These are phyloP conservation scores for Hypothenemus hampei DNA, from an alignment of 1,140 invertebrate genomes.

Conservation along the genomic window DNA sequence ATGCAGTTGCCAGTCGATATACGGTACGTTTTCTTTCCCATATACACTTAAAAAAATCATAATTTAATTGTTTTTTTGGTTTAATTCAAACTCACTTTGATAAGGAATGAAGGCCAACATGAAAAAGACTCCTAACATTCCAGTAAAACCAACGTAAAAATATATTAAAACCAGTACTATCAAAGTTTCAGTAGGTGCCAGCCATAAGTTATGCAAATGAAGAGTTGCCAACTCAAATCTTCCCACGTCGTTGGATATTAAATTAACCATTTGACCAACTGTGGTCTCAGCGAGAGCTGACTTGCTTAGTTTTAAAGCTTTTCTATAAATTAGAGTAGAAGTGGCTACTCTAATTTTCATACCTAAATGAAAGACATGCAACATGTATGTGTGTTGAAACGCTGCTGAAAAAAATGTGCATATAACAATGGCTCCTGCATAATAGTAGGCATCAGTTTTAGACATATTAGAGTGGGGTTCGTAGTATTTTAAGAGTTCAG, in stretches of 20 bases:
- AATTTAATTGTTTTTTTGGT: background rate
- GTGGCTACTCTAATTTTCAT: conserved; percentile 78
- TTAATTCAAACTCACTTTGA: conserved; percentile 55
- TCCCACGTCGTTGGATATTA: conserved; percentile 78
- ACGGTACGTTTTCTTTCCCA: conserved; percentile 51
- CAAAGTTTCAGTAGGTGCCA: conserved; percentile 70
- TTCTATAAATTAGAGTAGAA: conserved; percentile 77
- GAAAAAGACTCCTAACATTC: conserved; percentile 70
- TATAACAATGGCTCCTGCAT: conserved; percentile 64
- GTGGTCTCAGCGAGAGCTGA: conserved; percentile 71
- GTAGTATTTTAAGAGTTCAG: conserved; percentile 24
- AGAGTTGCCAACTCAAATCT: conserved; percentile 62
- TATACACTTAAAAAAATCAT: conserved; percentile 18
- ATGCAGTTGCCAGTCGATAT: conserved; percentile 53
- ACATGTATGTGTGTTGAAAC: conserved; percentile 73
- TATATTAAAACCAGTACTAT: conserved; percentile 73
- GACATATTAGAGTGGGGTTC: conserved; percentile 21
- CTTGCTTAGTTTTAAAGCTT: conserved; percentile 66
- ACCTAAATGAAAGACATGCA: conserved; percentile 57
- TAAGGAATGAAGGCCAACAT: conserved; percentile 79
- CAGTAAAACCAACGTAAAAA: conserved; percentile 62
- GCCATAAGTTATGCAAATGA: conserved; percentile 62
- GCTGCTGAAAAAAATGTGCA: conserved; percentile 59
- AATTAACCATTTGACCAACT: conserved; percentile 79
- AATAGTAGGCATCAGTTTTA: conserved; percentile 57